Percentiles rank a stretch among this genome's conserved stretches.
These are phyloP conservation scores for Hypomecis atomaria DNA, from an alignment of 2,888 invertebrate species.

Conservation along the genomic window DNA sequence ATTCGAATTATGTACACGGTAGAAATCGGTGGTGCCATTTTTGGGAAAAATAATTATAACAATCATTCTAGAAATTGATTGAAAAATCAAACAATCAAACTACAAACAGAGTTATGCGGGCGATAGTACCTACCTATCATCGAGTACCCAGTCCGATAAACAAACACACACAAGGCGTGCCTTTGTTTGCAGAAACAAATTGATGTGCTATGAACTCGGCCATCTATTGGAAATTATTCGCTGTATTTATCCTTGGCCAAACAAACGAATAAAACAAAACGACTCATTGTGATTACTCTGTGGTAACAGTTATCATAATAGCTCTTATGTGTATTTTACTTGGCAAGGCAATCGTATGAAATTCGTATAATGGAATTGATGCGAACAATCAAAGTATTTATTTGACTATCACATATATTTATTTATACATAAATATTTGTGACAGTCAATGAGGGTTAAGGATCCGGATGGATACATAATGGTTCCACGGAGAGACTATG, in stretches of 20 bases:
- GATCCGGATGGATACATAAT: too few relatives aligned
- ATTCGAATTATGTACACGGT: too few relatives aligned
- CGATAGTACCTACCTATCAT: slow-evolving; percentile 16
- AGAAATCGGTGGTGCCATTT: neutral
- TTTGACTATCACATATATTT: too few relatives aligned
- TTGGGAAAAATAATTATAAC: neutral
- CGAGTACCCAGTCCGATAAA: slow-evolving; percentile 41
- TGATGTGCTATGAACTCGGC: slow-evolving; percentile 48
- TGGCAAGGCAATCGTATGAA: too few relatives aligned
- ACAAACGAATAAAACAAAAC: slow-evolving; percentile 22
- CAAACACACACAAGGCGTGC: slow-evolving; percentile 46
- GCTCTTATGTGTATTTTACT: neutral
- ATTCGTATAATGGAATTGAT: too few relatives aligned
- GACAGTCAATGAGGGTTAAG: too few relatives aligned
- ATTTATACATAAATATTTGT: too few relatives aligned
- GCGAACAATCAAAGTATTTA: too few relatives aligned
- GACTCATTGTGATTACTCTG: neutral
- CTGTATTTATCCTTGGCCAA: slow-evolving; percentile 28
- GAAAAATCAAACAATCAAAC: neutral
- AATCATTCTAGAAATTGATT: neutral
- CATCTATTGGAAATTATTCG: slow-evolving; percentile 49
- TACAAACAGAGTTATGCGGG: neutral
- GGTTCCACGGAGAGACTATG: too few relatives aligned
- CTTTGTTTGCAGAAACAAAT: slow-evolving; percentile 53
- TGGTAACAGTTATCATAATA: slow-evolving; percentile 6